phyloP scores from a whole-genome alignment of 1,140 invertebrate genomes.

The Pogonomyrmex barbatus region DNA sequence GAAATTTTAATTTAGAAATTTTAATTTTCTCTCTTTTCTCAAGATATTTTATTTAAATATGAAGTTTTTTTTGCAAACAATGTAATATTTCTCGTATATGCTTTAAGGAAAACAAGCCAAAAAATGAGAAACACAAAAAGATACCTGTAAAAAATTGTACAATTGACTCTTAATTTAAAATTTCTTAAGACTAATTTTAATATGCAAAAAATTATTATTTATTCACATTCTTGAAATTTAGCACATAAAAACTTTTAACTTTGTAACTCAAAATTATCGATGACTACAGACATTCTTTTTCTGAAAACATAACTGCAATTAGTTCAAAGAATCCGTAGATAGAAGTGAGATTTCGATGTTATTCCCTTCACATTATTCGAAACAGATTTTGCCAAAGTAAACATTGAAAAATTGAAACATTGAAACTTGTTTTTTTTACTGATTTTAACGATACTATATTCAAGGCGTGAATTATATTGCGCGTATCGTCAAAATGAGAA shows the following conservation, averaged over 20 bases:
- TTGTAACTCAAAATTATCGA: neutral
- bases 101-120: neutral
- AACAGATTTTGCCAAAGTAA: neutral
- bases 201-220: neutral
- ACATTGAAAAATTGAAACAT: conserved; percentile 11
- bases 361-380: conserved; percentile 11
- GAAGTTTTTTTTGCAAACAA: neutral
- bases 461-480: neutral
- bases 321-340: neutral
- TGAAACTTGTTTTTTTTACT: neutral
- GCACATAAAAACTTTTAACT: neutral
- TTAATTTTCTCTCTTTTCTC: neutral
- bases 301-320: neutral
- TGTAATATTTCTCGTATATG: neutral
- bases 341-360: neutral
- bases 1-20: conserved; percentile 30
- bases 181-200: neutral
- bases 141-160: neutral
- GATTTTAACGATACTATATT: neutral
- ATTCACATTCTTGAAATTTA: neutral
- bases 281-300: neutral
- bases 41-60: neutral
- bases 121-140: neutral
- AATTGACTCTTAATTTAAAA: conserved; percentile 17
- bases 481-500: neutral